Evolutionary conservation across 1,140 invertebrate genomes (phyloP), one percentile per base, ranked within the genome.

Genomic region (Temnothorax curvispinosus): DNA sequence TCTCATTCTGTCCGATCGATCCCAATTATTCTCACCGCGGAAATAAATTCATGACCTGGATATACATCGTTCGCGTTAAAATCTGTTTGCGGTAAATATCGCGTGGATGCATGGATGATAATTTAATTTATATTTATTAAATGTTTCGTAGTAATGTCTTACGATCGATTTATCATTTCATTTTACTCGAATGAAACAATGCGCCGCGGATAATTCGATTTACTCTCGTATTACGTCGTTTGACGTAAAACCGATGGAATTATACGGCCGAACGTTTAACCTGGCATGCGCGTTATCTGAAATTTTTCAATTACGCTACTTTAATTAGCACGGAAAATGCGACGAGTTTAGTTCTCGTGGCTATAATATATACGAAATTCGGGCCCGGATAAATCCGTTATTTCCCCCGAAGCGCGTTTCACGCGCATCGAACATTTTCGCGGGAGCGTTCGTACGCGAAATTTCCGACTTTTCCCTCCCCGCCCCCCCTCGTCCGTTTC

Each of bases 221-320:
- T 84, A 60, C 32, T 62, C 80, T 75, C 41, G 32, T 60, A 84
- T 84, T 84, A 84, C 54, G 15, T n/a, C 54, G 80, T 41, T 74
- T 84, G 80, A 84, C 80, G 27, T 84, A 47, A 84, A 84, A 84
- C 44, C 80, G 69, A 75, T 84, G 69, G 69, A 75, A 60, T 84
- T 84, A 84, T 84, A 84, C 69, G 67, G 69, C 18, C 27, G 67
- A 75, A 18, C 69, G 80, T 75, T 84, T 75, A 74, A 84, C 69
- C 69, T 44, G 69, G 54, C 27, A 75, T 50, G 80, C 62, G 69
- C 67, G 54, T 84, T 75, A 75, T 84, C 54, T 38, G 81, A 89
- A 88, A 86, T 89, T 89, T 89, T 89, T 89, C 87, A 89, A 89
- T 89, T 89, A 86, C 52, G 69, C 65, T 56, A 54, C 56, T 88